Conservation (phyloP, 2,888 invertebrate genomes). For the Tenthredo mesomela region DNA sequence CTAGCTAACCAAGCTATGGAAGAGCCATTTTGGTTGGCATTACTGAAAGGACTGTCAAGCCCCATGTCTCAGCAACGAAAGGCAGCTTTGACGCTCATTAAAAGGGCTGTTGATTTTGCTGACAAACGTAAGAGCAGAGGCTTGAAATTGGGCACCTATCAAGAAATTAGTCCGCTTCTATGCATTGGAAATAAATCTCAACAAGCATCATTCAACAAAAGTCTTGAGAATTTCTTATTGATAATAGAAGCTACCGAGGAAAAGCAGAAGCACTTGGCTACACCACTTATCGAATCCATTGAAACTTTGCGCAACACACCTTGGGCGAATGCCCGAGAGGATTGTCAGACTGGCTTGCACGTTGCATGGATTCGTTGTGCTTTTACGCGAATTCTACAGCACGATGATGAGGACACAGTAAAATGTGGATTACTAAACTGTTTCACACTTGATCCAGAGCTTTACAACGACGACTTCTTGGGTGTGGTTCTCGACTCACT, state of each 20-base stretch:
- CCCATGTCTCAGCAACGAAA: constrained; percentile 80
- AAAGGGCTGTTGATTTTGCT: constrained; percentile 80
- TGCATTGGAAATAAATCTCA: constrained; percentile 58
- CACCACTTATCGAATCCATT: constrained; percentile 81
- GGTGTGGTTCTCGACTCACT: constrained; percentile 63
- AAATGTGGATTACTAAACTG: constrained; percentile 76
- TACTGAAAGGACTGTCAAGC: constrained; percentile 79
- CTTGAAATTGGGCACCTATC: constrained; percentile 50
- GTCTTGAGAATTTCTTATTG: constrained; percentile 82
- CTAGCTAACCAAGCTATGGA: constrained; percentile 60
- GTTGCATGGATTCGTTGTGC: constrained; percentile 77
- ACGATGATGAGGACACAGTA: constrained; percentile 78
- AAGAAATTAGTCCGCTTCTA: constrained; percentile 72
- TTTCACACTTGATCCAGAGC: constrained; percentile 69
- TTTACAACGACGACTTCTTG: constrained; percentile 64
- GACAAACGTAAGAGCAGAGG: constrained; percentile 61
- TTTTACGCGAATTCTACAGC: constrained; percentile 77
- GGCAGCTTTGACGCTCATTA: constrained; percentile 82
- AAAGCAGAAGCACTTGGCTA: constrained; percentile 87
- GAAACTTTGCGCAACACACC: constrained; percentile 65
- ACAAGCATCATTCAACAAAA: constrained; percentile 69
- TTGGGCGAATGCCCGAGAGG: constrained; percentile 56
- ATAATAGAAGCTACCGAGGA: constrained; percentile 87
- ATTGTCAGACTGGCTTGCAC: constrained; percentile 64
- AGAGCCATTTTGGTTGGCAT: constrained; percentile 80